Conservation (phyloP, 2,113 vertebrate genomes). For the Candoia aspera region DNA sequence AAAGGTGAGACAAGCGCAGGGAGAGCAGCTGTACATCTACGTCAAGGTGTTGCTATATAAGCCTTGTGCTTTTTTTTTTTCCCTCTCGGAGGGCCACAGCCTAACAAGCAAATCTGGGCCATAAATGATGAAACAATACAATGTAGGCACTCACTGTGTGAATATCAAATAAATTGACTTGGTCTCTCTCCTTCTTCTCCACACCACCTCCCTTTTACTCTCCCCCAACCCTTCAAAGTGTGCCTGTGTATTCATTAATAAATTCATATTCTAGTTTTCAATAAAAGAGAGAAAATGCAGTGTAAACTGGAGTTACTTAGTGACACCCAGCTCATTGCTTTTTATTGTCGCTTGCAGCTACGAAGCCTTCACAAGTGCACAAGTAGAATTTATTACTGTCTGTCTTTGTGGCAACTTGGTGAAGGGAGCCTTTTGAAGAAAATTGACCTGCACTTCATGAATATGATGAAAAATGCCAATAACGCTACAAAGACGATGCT, state of each 20-base stretch:
- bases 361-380: slow-evolving; percentile 79
- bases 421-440: slow-evolving; percentile 87
- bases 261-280: slow-evolving; percentile 93
- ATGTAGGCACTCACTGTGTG: slow-evolving; percentile 83
- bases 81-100: slow-evolving; percentile 88
- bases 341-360: slow-evolving; percentile 89
- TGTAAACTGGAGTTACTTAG: slow-evolving; percentile 90
- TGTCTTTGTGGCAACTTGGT: slow-evolving; percentile 86
- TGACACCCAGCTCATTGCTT: slow-evolving; percentile 88
- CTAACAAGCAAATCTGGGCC: slow-evolving; percentile 94
- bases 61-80: slow-evolving; percentile 72
- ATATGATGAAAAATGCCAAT: slow-evolving; percentile 92
- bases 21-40: slow-evolving; percentile 97
- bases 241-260: slow-evolving; percentile 92
- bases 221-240: slow-evolving; percentile 71
- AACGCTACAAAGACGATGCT: slow-evolving; percentile 86
- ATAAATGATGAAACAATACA: slow-evolving; percentile 89
- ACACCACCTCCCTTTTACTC: neutral
- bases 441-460: slow-evolving; percentile 89
- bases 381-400: slow-evolving; percentile 88
- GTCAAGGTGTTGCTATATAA: slow-evolving; percentile 94
- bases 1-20: slow-evolving; percentile 95
- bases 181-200: slow-evolving; percentile 39
- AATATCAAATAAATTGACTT: slow-evolving; percentile 91
- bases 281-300: slow-evolving; percentile 85